phyloP scores from a whole-genome alignment of 2,888 invertebrate genomes.

The Serrognathus titanus region DNA sequence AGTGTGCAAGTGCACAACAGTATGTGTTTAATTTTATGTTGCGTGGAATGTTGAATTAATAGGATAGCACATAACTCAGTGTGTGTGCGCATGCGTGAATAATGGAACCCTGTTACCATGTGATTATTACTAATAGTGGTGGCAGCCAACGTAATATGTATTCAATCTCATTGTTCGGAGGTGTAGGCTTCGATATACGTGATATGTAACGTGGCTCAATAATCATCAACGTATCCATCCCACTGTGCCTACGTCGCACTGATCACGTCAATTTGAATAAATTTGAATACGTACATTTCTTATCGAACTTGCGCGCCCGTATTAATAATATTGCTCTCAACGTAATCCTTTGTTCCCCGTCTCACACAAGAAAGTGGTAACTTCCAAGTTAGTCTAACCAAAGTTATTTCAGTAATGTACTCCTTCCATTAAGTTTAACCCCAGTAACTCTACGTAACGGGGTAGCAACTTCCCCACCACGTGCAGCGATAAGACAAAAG shows the following conservation, averaged over 20 bases:
- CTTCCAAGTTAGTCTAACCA: conserved; percentile 38
- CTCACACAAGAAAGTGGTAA: conserved; percentile 15
- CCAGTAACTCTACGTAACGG: conserved; percentile 30
- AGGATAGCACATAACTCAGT: neutral
- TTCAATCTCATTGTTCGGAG: conserved; percentile 8
- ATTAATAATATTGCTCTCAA: conserved; percentile 3
- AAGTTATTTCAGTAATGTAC: conserved; percentile 48
- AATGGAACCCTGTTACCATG: conserved; percentile 1
- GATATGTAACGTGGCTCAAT: conserved; percentile 7
- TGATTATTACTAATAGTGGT: conserved; percentile 3
- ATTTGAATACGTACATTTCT: neutral
- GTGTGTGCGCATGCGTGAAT: neutral
- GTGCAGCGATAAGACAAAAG: conserved; percentile 34
- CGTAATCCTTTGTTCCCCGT: conserved; percentile 1
- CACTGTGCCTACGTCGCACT: neutral
- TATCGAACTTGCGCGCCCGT: neutral
- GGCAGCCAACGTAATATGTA: conserved; percentile 2
- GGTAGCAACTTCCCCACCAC: conserved; percentile 24
- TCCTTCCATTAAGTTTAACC: conserved; percentile 40
- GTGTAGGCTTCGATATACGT: conserved; percentile 1
- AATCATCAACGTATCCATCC: conserved; percentile 4
- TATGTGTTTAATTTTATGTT: neutral
- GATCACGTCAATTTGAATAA: conserved; percentile 1
- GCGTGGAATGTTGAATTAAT: conserved; percentile 2
- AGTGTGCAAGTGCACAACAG: neutral